Base-by-base conservation (phyloP, 1,140 invertebrate genomes). In the Pseudomyrmex pallidus region DNA sequence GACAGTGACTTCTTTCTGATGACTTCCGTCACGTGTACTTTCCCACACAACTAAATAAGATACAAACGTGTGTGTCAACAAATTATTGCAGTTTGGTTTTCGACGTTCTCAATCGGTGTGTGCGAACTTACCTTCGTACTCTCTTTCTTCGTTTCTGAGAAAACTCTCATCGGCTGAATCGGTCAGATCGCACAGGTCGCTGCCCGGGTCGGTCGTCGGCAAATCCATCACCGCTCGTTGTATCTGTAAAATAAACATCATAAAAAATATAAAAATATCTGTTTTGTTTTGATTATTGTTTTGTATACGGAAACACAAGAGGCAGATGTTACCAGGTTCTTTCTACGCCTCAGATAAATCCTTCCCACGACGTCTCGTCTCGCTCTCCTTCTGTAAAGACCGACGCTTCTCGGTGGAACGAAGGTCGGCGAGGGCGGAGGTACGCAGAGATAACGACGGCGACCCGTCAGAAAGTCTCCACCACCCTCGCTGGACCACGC, bases 341-440 rank as follows among this genome's bases (percentile, higher is more conserved):
- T 87, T 13, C 57, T 87, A 54, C 86, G 85, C 48, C 86, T 64
- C n/a, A 86, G 59, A 3, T 86, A 85, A n/a, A 57, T 86, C 61
- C 83, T 88, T 83, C 84, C 59, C 9, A 72, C 68, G 46, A 70
- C 74, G 76, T 90, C 89, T 15, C 90, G 90, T 73, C 66, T 76
- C 12, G 84, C 87, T 57, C 85, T 89, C 15, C 87, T 91, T 64
- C 35, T 88, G 2, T 61, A 59, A 68, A 87, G 59, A 59, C 85
- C 83, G 5, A 90, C 46, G 15, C 82, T 91, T 50, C 82, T 85
- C 0, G 90, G 59, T 9, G 84, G 67, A 50, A 85, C 48, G n/a
- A 89, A 87, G 92, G 91, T 35, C 4, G 96, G 95, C 0, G 96
- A 95, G 74, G 95, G 95, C 3, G 96, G 95, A 48, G 96, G 96